Conservation (phyloP, 2,888 invertebrate genomes). For the Panopea generosa region DNA sequence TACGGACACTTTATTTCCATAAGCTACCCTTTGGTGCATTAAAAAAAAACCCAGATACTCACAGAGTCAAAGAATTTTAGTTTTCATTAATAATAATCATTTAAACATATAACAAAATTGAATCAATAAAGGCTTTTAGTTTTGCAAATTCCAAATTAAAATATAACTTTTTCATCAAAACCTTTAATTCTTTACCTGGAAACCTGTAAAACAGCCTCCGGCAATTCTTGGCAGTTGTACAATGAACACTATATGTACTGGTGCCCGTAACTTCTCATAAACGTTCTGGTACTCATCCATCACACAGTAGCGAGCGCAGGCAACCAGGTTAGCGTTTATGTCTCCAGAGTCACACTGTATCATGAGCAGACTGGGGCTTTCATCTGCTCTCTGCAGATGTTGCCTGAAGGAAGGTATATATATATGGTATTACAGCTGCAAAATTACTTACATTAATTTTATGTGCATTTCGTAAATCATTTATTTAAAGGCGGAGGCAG, state of each 20-base stretch:
- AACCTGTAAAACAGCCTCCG: conserved; percentile 78
- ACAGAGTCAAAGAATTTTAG: too few species aligned
- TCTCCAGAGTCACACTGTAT: conserved; percentile 82
- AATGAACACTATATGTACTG: conserved; percentile 75
- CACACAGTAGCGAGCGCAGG: conserved; percentile 80
- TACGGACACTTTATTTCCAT: too few species aligned
- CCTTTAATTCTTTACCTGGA: conserved; percentile 74
- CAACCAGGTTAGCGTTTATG: conserved; percentile 76
- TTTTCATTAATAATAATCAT: too few species aligned
- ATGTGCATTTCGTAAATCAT: too few species aligned
- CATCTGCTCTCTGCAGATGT: background rate
- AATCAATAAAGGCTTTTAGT: too few species aligned
- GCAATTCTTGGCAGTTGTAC: conserved; percentile 78
- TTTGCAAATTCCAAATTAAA: too few species aligned
- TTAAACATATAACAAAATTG: too few species aligned
- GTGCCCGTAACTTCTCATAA: conserved; percentile 29
- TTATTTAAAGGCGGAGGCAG: too few species aligned
- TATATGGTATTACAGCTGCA: too few species aligned
- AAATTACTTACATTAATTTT: too few species aligned
- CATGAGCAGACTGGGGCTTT: conserved; percentile 68
- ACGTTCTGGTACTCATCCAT: conserved; percentile 70
- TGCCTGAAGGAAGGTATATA: background rate
- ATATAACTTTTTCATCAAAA: too few species aligned
- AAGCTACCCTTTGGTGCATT: background rate
- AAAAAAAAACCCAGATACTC: too few species aligned